Percentiles rank a stretch among this genome's conserved stretches.
These are phyloP conservation scores for Sturnira hondurensis DNA, from an alignment of 2,113 vertebrate genomes.

Conservation along the genomic window DNA sequence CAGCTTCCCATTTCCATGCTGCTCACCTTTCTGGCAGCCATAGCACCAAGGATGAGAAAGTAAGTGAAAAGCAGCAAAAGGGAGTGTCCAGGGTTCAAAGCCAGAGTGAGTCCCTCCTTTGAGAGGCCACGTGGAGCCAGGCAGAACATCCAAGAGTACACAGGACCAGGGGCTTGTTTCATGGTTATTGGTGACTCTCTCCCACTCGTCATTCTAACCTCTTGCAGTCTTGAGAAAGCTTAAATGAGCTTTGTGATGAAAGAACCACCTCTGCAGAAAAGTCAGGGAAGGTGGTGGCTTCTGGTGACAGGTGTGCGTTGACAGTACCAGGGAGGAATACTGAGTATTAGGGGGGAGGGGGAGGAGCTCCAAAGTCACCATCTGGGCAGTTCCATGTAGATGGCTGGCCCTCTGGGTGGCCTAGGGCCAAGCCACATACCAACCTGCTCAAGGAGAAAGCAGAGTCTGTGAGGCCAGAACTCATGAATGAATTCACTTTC, in stretches of 20 bases:
- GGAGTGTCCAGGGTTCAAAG: background rate
- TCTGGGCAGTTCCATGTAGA: rapidly evolving
- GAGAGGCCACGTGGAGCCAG: rapidly evolving
- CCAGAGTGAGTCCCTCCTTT: background rate
- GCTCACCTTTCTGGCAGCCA: background rate
- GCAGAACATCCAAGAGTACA: background rate
- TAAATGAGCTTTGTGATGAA: background rate
- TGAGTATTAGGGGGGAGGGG: background rate
- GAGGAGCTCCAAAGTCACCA: background rate
- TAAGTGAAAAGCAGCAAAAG: background rate
- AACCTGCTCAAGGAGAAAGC: background rate
- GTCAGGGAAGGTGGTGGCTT: background rate
- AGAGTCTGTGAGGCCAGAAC: background rate
- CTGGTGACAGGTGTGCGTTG: background rate
- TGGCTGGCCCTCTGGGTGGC: background rate
- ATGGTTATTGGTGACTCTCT: background rate
- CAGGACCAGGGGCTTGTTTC: background rate
- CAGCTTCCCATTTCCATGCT: background rate
- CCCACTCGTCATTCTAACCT: background rate
- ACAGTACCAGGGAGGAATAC: background rate
- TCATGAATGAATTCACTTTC: rapidly evolving
- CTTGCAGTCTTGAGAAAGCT: background rate
- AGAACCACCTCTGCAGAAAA: background rate
- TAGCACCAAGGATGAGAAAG: background rate
- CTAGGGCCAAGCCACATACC: background rate